These are phyloP conservation scores for Gallinago nigripennis DNA, from an alignment of 2,797 vertebrate species.

Conservation along the genomic window DNA sequence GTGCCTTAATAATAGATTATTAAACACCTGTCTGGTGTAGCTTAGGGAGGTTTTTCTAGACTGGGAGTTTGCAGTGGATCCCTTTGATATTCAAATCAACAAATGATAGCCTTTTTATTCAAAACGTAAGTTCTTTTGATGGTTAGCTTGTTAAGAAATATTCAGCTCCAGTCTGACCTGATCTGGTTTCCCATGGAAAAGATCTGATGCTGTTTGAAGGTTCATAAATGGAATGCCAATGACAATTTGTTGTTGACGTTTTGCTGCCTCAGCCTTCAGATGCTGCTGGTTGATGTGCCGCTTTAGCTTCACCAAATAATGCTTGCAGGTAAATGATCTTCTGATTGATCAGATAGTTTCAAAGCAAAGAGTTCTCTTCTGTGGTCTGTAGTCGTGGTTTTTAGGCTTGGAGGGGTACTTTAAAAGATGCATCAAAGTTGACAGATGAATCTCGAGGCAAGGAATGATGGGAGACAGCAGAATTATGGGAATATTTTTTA, in stretches of 20 bases:
- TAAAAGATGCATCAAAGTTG: slow-evolving; percentile 90
- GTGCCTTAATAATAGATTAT: slow-evolving; percentile 99
- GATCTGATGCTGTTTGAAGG: slow-evolving; percentile 94
- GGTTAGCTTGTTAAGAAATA: slow-evolving; percentile 88
- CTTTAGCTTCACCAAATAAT: slow-evolving; percentile 84
- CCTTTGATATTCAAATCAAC: slow-evolving; percentile 99
- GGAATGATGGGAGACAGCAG: slow-evolving; percentile 82
- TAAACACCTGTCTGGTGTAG: slow-evolving; percentile 96
- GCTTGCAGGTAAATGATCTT: slow-evolving; percentile 90
- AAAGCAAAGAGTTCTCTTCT: slow-evolving; percentile 83
- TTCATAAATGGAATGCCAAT: slow-evolving; percentile 95
- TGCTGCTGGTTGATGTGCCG: slow-evolving; percentile 79
- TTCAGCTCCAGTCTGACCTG: slow-evolving; percentile 86
- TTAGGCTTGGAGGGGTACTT: slow-evolving; percentile 86
- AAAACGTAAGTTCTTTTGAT: slow-evolving; percentile 86
- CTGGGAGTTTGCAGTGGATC: slow-evolving; percentile 85
- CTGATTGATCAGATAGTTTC: slow-evolving; percentile 88
- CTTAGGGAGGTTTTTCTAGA: slow-evolving; percentile 90
- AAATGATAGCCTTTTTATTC: slow-evolving; percentile 90
- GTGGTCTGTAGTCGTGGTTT: slow-evolving; percentile 78
- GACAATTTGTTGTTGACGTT: slow-evolving; percentile 94
- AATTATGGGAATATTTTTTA: slow-evolving; percentile 85
- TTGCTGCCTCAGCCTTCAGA: slow-evolving; percentile 84
- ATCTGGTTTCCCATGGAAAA: slow-evolving; percentile 85
- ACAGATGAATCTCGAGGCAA: slow-evolving; percentile 88